These are phyloP conservation scores for Caenorhabditis sp. DNA, from an alignment of 2,888 invertebrate species.

Conservation along the genomic window DNA sequence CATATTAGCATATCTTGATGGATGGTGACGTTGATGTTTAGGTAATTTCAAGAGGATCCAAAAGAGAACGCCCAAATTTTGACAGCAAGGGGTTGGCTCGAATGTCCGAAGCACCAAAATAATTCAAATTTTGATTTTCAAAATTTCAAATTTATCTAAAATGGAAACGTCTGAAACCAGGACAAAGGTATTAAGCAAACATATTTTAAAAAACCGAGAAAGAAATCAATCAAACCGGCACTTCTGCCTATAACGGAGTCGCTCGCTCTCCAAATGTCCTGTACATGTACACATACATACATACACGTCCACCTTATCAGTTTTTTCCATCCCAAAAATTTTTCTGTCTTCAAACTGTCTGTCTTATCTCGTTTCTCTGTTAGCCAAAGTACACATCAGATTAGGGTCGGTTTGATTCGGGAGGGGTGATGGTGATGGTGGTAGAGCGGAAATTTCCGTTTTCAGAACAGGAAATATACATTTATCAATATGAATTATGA, in stretches of 20 bases:
- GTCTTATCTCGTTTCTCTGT: constrained; percentile 10
- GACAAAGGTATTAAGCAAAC: background rate
- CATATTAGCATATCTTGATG: too few species aligned
- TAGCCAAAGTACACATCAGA: constrained; percentile 49
- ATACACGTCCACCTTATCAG: constrained; percentile 24
- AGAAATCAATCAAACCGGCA: constrained; percentile 11
- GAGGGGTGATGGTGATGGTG: background rate
- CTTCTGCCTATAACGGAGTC: constrained; percentile 25
- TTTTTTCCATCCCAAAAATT: too few species aligned
- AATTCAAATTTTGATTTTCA: too few species aligned
- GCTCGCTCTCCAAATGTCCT: background rate
- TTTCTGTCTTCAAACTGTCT: constrained; percentile 32
- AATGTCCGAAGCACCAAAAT: too few species aligned
- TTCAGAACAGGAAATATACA: constrained; percentile 39
- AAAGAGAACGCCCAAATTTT: too few species aligned
- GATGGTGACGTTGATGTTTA: too few species aligned
- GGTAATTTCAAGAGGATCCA: too few species aligned
- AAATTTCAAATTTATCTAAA: background rate
- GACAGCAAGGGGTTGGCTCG: too few species aligned
- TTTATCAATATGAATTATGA: background rate
- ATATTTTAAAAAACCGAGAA: background rate
- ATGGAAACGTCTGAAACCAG: background rate
- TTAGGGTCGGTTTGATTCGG: background rate
- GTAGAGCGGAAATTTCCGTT: constrained; percentile 21
- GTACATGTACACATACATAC: background rate